These are phyloP conservation scores for Syngnathus scovelli DNA, from an alignment of 2,113 vertebrate genomes.

Conservation along the genomic window DNA sequence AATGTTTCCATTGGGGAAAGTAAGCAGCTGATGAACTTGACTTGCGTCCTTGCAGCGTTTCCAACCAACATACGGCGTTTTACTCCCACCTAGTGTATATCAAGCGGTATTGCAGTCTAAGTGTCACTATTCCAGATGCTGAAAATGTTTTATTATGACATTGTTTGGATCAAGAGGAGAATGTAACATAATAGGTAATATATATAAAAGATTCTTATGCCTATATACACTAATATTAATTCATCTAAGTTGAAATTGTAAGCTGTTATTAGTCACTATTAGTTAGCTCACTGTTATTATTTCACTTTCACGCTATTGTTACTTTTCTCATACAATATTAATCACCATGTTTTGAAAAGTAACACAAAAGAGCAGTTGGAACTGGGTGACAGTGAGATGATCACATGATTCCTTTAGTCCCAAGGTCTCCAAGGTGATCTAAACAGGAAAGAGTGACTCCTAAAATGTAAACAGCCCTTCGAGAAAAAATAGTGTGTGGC, in stretches of 20 bases:
- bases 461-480: neutral
- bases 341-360: neutral
- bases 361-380: neutral
- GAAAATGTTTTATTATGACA: neutral
- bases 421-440: neutral
- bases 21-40: neutral
- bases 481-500: neutral
- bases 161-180: neutral
- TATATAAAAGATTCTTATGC: too few species aligned
- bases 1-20: neutral
- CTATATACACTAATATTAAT: too few species aligned
- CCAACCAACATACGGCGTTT: neutral
- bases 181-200: neutral
- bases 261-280: too few species aligned
- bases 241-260: too few species aligned
- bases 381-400: neutral
- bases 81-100: conserved; percentile 14
- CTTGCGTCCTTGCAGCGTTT: neutral
- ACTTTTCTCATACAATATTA: neutral
- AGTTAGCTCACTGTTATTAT: neutral
- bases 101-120: neutral
- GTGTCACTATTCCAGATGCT: neutral
- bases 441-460: neutral
- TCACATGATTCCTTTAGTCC: neutral
- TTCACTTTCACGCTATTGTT: neutral